Base-by-base conservation (phyloP, 2,113 vertebrate genomes). In the Pelvicachromis taeniatus region DNA sequence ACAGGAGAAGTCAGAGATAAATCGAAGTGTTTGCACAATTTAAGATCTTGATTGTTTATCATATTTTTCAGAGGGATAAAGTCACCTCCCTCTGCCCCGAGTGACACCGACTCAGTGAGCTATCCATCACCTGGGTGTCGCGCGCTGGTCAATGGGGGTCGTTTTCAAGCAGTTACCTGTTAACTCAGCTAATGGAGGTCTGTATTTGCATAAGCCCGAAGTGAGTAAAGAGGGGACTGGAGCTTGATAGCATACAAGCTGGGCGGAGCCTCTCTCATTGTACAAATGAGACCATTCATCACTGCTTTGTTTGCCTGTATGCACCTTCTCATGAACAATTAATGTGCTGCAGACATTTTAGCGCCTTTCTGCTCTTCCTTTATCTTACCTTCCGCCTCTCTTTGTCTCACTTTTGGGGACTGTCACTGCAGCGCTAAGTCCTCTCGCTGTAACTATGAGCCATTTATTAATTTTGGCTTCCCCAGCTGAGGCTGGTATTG, bases 221-320 rank as follows among this genome's bases (percentile, higher is more conserved):
- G 70, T 75, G 70, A 91, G 92, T 75, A 87, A 87, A 91, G 87
- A 82, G 80, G 52, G 13, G 81, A 38, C 83, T 29, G 77, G 55
- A 82, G 85, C 83, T 84, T 82, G 82, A 61, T 82, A 54, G 78
- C 68, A 85, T 90, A 93, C 90, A 65, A 91, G 88, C 79, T 78
- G 87, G 94, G 92, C 58, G 88, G 89, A 81, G 87, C 88, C 83
- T 88, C 87, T 88, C 91, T 92, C 82, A 78, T 90, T 77, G 87
- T 92, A 96, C 95, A 97, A 96, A 96, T 95, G 93, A 96, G 95
- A 95, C 83, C 83, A 95, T 97, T 96, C 95, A 95, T 97, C 96
- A 96, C 91, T 21, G 45, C 93, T 93, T 78, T 92, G 90, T 96
- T 95, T 96, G 95, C 93, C 88, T 88, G 82, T 87, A 83, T 91